These are phyloP conservation scores for Esox lucius DNA, from an alignment of 2,797 vertebrate species.

Conservation along the genomic window DNA sequence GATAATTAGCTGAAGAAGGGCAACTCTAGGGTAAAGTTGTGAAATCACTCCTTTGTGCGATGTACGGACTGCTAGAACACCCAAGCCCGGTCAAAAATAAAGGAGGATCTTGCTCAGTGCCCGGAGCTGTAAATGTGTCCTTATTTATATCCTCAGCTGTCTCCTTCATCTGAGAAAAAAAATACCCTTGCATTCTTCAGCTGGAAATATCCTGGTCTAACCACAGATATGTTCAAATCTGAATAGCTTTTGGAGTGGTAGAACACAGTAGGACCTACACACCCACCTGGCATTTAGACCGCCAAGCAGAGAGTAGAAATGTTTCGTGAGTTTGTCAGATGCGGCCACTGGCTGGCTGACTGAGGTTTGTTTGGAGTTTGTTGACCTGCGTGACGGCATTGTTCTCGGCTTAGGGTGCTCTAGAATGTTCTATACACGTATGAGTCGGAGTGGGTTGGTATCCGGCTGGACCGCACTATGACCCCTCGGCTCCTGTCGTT, in stretches of 20 bases:
- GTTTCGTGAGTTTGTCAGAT: neutral
- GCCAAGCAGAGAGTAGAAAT: slow-evolving; percentile 11
- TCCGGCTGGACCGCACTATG: no score
- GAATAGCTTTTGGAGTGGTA: slow-evolving; percentile 44
- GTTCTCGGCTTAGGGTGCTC: neutral
- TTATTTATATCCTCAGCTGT: slow-evolving; percentile 85
- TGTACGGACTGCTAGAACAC: slow-evolving; percentile 35
- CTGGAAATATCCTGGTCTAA: slow-evolving; percentile 80
- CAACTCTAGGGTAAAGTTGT: slow-evolving; percentile 42
- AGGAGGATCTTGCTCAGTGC: slow-evolving; percentile 69
- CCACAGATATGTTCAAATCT: slow-evolving; percentile 76
- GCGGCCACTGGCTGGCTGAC: neutral
- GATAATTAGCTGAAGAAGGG: neutral
- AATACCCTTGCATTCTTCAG: slow-evolving; percentile 72
- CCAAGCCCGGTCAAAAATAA: slow-evolving; percentile 63
- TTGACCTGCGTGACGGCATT: slow-evolving; percentile 5
- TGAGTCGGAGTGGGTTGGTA: no score
- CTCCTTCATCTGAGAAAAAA: slow-evolving; percentile 73
- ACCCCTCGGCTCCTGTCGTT: no score
- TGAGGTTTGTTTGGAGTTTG: slow-evolving; percentile 6
- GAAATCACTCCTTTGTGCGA: slow-evolving; percentile 63
- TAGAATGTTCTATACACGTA: no score
- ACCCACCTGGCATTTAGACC: slow-evolving; percentile 33
- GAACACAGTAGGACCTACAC: slow-evolving; percentile 11
- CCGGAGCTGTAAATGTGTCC: slow-evolving; percentile 71